Evolutionary conservation across 1,140 invertebrate genomes (phyloP).

Genomic region (Bombus superbus): DNA sequence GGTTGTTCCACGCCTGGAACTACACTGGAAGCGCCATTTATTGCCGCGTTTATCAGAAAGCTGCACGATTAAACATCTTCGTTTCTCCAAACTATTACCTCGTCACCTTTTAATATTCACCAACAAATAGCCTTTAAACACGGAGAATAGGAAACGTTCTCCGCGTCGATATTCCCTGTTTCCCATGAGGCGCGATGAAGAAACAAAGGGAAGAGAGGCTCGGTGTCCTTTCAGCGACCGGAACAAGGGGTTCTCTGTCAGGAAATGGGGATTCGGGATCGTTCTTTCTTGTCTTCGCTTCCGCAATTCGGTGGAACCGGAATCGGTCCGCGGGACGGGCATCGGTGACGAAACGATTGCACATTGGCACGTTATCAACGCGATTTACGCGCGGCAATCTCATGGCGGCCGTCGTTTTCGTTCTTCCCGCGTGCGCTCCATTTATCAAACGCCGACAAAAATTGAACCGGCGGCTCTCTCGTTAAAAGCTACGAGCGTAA

Average conservation of each 20-base stretch:
- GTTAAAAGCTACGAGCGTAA: conserved; percentile 24
- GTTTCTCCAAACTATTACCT: not conserved
- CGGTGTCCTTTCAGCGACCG: conserved; percentile 11
- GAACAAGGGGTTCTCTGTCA: conserved; percentile 25
- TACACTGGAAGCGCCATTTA: not conserved
- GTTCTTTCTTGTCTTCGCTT: conserved; percentile 34
- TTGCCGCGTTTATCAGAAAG: not conserved
- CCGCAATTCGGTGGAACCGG: conserved; percentile 16
- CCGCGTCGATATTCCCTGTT: not conserved
- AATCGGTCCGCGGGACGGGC: not conserved
- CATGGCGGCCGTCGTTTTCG: conserved; percentile 15
- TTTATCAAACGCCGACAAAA: conserved; percentile 42
- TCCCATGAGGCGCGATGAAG: not conserved
- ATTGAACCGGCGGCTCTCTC: conserved; percentile 34
- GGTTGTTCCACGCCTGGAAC: not conserved
- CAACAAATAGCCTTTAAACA: not conserved
- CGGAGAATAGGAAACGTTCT: not conserved
- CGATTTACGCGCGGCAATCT: conserved; percentile 46
- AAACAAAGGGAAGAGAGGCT: not conserved
- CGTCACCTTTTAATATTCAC: not conserved
- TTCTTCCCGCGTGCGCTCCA: conserved; percentile 42
- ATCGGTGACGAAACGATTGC: conserved; percentile 33
- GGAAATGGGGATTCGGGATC: conserved; percentile 34
- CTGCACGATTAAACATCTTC: no score
- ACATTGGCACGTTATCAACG: conserved; percentile 45